Base-by-base conservation (phyloP, 2,113 vertebrate species). In the Lota lota region DNA sequence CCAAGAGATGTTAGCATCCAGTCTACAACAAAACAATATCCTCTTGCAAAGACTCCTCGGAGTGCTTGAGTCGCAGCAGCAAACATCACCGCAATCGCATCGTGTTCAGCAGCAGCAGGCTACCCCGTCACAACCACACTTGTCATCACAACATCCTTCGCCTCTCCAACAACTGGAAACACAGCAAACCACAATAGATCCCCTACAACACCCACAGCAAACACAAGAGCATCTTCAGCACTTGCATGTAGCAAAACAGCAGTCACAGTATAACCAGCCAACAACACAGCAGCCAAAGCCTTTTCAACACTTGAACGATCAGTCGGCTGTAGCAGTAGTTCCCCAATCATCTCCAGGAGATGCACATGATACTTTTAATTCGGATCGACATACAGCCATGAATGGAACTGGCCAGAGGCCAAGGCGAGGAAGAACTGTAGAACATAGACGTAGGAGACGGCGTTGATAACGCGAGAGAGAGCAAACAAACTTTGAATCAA, bases 21-120 rank as follows among this genome's bases (percentile, higher is more conserved):
- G 92, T 81, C 73, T 93, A 18, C 91, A 93, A 81, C 92, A 93
- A 76, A 93, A 93, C 85, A 93, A 93, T 68, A 76, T 93, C 54
- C 90, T 93, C 12, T 75, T 93, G 76, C 92, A 93, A 73, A 90
- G 90, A 80, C 84, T 93, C 19, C 74, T 93, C 69, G 89, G 88
- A 64, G 89, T 93, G 61, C 90, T 93, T 1, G 92, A 93, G 68
- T 88, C 88, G 56, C 92, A 93, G 78, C 88, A 92, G 10, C 90
- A 89, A 36, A 86, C 78, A 28, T 65, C 76, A 77, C 5, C 84
- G 2, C 51, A 16, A 1, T 22, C 28, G 16, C 85, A 88, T 47
- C 81, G 81, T 18, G 71, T 70, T 22, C 87, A 78, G 69, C 67
- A 70, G 19, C 84, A 85, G 33, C 79, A 75, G 28, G 68, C 83